phyloP scores from a whole-genome alignment of 2,113 vertebrate genomes.

The Rhinopomastus cyanomelas region DNA sequence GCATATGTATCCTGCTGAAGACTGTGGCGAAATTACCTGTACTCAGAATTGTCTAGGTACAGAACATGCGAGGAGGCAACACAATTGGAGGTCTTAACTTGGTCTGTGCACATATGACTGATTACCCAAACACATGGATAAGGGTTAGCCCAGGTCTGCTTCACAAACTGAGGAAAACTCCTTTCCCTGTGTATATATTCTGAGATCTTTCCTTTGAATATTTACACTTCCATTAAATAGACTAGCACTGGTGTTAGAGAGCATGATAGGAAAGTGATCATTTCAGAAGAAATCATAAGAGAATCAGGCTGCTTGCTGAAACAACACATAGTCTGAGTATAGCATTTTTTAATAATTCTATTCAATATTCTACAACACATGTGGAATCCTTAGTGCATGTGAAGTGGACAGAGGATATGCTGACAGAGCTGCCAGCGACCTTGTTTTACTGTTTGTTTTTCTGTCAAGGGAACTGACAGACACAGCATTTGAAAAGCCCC shows the following conservation, averaged over 20 bases:
- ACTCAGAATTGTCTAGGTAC: neutral
- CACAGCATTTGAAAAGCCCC: slow-evolving; percentile 60
- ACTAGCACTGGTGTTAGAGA: neutral
- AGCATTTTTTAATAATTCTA: slow-evolving; percentile 62
- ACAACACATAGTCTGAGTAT: neutral
- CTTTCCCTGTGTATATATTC: neutral
- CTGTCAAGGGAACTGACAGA: slow-evolving; percentile 67
- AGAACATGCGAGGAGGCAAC: neutral
- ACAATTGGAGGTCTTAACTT: neutral
- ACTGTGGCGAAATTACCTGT: neutral
- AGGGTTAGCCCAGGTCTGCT: neutral
- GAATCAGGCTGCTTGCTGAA: slow-evolving; percentile 13
- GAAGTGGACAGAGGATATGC: slow-evolving; percentile 43
- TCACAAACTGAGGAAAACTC: neutral
- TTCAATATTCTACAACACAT: slow-evolving; percentile 51
- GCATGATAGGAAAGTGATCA: slow-evolving; percentile 21
- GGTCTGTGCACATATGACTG: neutral
- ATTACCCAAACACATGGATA: neutral
- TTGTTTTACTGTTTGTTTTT: slow-evolving; percentile 61
- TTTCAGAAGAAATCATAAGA: slow-evolving; percentile 22
- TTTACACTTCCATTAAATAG: slow-evolving; percentile 39
- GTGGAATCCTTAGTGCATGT: slow-evolving; percentile 28
- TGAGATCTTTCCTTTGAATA: neutral
- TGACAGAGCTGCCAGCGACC: slow-evolving; percentile 57
- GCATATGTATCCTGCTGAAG: neutral